Base-by-base conservation (phyloP, 2,113 vertebrate genomes). In the Oncorhynchus tshawytscha region DNA sequence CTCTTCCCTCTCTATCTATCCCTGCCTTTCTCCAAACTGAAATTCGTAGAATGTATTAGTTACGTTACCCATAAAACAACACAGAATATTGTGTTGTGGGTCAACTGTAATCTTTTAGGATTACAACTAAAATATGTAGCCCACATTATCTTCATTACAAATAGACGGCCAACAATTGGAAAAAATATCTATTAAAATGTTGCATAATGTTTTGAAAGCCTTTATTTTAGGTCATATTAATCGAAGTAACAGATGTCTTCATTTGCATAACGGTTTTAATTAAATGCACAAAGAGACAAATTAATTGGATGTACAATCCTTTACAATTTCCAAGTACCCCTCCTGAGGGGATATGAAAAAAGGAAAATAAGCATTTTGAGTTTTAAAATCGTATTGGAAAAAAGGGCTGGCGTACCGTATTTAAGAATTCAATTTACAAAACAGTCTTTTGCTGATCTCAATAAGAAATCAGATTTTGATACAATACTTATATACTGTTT, bases 231-330 rank as follows among this genome's bases (percentile, higher is more conserved):
- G 29, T 77, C 68, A 60, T 34, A 65, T 64, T 77, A 77, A 71
- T 77, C 16, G 16, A 29, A n/a, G 67, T 27, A 62, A 62, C 20
- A 34, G 54, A 34, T 67, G 31, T 64, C 24, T 29, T 64, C 24
- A 77, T 77, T 77, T 71, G 34, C 75, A 71, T 71, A 71, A 64
- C 31, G 6, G 13, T 20, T 72, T 71, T 72, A 78, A 78, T 78
- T 72, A 72, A 78, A 72, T 54, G 27, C 49, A 54, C 66, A 25
- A n/a, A 68, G 74, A 54, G 18, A 12, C 70, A 66, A 72, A 67
- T 71, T 64, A 72, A 66, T 67, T 78, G 70, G 71, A 78, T 72
- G 57, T 78, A 67, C 70, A 72, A 66, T 54, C 62, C 60, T 77
- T 66, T 65, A 48, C 75, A 60, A 24, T 71, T 77, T 67, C 70